Base-by-base conservation (phyloP, 1,140 invertebrate genomes). In the Phocides pigmalion region DNA sequence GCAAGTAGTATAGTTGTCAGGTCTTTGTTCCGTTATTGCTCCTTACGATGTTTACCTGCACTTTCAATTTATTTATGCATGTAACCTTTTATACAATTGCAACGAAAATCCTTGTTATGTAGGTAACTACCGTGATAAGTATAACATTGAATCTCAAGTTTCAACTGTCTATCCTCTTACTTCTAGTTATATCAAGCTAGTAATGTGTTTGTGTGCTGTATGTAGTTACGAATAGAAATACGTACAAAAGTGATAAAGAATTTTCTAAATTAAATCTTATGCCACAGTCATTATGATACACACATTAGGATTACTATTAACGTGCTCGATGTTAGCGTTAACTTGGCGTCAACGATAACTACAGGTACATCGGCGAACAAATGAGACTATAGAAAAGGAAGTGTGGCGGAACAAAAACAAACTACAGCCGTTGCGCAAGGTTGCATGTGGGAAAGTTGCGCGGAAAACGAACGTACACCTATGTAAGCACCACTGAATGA, bases 371-470 rank as follows among this genome's bases (percentile, higher is more conserved):
- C 42, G 6, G 8, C 20, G 47, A 64, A 32, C 63, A 72, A 79
- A 70, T 80, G 70, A 69, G 70, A 65, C 72, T 70, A 65, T 70
- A 73, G 74, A 83, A 79, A 82, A 83, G 84, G 79, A 87, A 87
- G 78, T 81, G 67, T 80, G 65, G 64, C 81, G 83, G 82, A 83
- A 87, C 78, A 89, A 87, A 84, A 89, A 88, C 82, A 79, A 82
- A 74, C 76, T 74, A 68, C 65, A 70, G 70, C 73, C 77, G 81
- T 90, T 90, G 83, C 87, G 81, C 82, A 89, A 89, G 81, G 74
- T 68, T 87, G 74, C 74, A 87, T 84, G 83, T 88, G 85, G 84
- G 85, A 90, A 90, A 90, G 87, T 91, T 84, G 74, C 77, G 78
- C 80, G 79, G 77, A 87, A 86, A 87, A 74, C 70, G 61, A 82